Percentiles rank a stretch among this genome's conserved stretches.
Conservation (phyloP, 2,797 vertebrate species). For the Parotocinclus haroldoi region DNA sequence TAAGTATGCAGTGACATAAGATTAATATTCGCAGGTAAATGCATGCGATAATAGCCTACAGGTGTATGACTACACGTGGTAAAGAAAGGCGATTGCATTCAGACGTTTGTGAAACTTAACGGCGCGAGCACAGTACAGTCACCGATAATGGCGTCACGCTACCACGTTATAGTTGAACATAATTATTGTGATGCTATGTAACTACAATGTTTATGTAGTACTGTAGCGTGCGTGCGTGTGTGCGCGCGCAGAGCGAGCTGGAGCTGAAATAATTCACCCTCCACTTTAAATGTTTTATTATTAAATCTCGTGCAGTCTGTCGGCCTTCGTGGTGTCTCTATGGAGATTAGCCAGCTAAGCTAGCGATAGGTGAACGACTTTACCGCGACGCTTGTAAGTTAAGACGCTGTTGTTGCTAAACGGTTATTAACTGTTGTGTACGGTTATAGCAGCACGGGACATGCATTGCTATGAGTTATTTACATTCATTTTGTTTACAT, state of each 20-base stretch:
- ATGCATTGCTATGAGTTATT: background rate
- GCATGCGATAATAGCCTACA: background rate
- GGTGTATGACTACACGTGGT: no score
- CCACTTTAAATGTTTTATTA: background rate
- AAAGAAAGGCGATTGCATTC: no score
- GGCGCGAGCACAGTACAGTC: background rate
- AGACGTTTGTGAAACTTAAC: background rate
- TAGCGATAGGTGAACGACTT: background rate
- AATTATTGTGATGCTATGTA: no score
- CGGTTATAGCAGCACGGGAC: background rate
- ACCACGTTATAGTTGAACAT: background rate
- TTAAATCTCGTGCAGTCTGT: no score
- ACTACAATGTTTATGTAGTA: no score
- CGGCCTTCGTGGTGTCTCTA: constrained; percentile 9
- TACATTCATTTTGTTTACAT: no score
- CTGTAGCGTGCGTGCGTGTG: no score
- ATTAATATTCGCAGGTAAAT: background rate
- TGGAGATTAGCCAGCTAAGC: constrained; percentile 17
- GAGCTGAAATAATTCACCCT: background rate
- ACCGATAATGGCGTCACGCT: constrained; percentile 44
- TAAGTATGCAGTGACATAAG: constrained; percentile 39
- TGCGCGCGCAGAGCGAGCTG: background rate
- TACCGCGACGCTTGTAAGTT: constrained; percentile 1
- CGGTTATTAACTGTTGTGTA: no score
- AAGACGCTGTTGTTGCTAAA: no score